Percentiles rank a stretch among this genome's conserved stretches.
These are phyloP conservation scores for Mormoops blainvillei DNA, from an alignment of 2,113 vertebrate genomes.

Conservation along the genomic window DNA sequence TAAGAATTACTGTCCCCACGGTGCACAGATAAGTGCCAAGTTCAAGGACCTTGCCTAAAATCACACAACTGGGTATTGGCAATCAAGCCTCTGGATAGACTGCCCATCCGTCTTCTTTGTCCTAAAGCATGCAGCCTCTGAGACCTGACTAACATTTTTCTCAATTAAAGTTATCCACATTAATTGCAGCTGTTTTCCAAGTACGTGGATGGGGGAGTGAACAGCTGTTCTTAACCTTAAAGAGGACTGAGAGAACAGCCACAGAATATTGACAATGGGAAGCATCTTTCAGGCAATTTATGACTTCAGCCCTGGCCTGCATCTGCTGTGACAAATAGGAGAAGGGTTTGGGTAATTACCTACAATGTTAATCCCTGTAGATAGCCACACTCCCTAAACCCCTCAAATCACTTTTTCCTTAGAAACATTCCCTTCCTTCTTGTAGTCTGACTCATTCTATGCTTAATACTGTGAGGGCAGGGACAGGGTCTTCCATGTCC, in stretches of 20 bases:
- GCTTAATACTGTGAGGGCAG: constrained; percentile 26
- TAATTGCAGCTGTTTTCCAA: constrained; percentile 32
- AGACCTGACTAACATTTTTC: constrained; percentile 7
- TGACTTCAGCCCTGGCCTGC: background rate
- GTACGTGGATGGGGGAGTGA: background rate
- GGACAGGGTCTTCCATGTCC: background rate
- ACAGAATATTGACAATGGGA: constrained; percentile 6
- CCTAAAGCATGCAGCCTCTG: background rate
- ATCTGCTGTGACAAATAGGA: constrained; percentile 35
- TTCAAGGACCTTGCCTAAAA: background rate
- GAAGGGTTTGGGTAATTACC: background rate
- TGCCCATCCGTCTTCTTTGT: background rate
- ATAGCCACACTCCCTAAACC: background rate
- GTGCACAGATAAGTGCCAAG: background rate
- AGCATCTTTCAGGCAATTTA: constrained; percentile 41
- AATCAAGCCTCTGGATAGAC: background rate
- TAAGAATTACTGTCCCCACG: background rate
- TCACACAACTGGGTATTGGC: background rate
- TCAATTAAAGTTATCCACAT: constrained; percentile 27
- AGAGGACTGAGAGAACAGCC: background rate
- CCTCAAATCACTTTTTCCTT: constrained; percentile 11
- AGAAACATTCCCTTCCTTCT: constrained; percentile 31
- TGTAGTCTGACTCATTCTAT: constrained; percentile 47
- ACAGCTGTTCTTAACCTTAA: constrained; percentile 8
- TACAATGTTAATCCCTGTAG: background rate